Base-by-base conservation (phyloP, 2,113 vertebrate genomes). In the Herpetotheres cachinnans region DNA sequence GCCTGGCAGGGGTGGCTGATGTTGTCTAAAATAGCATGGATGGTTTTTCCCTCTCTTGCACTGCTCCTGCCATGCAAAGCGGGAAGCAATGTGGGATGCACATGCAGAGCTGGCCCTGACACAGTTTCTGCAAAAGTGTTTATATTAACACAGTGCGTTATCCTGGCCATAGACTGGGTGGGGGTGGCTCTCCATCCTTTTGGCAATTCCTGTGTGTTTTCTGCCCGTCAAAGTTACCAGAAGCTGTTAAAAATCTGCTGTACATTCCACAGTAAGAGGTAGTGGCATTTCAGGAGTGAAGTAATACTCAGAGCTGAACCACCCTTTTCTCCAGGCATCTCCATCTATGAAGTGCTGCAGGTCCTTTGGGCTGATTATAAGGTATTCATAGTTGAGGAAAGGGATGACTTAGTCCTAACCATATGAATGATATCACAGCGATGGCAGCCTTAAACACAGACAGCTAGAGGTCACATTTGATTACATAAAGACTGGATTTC, bases 341-440 rank as follows among this genome's bases (percentile, higher is more conserved):
- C 85, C 78, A 73, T 93, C 84, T 93, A 10, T 18, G n/a, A 94
- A 95, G 80, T 52, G 56, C 84, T 79, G 81, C 84, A 49, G 66
- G 91, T 87, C 89, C 91, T 93, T 58, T 4, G 87, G 91, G 89
- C 67, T 95, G 94, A 93, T 97, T 93, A 95, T 50, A 95, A 97
- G 95, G 94, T 97, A 91, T 96, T 97, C 96, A 93, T 95, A 97
- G 94, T 95, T 69, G 92, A 97, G 84, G 94, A 96, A 97, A 96
- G 79, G 81, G 40, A 97, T 97, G 94, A 50, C 90, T 97, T 95
- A 88, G 91, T 87, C 92, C 95, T 96, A 77, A 82, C 74, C 6
- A 27, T 78, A 44, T 73, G 83, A 93, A 40, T 55, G 93, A 77
- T 87, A 89, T 30, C 9, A 1, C 94, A 73, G 89, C 1, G 0